Base-by-base conservation (phyloP, 2,888 invertebrate genomes). In the Metellina segmentata region DNA sequence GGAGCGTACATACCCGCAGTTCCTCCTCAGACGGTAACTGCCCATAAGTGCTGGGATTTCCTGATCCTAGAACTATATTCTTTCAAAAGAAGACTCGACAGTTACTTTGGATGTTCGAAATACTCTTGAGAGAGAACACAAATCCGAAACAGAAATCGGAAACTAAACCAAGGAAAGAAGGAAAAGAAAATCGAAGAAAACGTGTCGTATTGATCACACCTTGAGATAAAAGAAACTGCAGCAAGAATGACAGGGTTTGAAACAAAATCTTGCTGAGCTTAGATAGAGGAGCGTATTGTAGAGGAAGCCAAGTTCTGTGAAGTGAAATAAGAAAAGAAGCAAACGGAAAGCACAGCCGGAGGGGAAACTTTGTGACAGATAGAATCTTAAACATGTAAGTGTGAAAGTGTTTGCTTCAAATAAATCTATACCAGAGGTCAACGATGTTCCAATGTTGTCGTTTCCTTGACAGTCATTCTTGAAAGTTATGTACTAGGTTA, bases 161-260 rank as follows among this genome's bases (percentile, higher is more conserved):
- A 16, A 7, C 61, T 13, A 61, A 61, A 61, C 8, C 11, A 13
- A 13, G 13, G 13, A 61, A 8, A 61, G 48, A 48, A 6, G 34
- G 7, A 13, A 34, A 16, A 16, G 7, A 16, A n/a, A 51, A n/a
- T 48, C 1, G 19, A 82, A 72, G 51, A 51, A 82, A 19, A 5
- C 53, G 16, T 8, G 13, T 74, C 19, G 61, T 13, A 75, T 34
- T 8, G 53, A 85, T n/a, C 85, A 13, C 5, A 51, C 61, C 13
- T 61, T 52, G 16, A 52, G 75, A 61, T 75, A 52, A 20, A 34
- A 61, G 81, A 19, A 81, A 71, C 48, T 48, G 53, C 53, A 71
- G 70, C 82, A 71, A 82, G 52, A 82, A 16, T 82, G 85, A 85
- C 74, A 74, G 53, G 51, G 53, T 75, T 85, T 34, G 61, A 75